Evolutionary conservation across 2,113 vertebrate genomes (phyloP), one percentile per base, ranked within the genome.

Genomic region (Onychorhynchus coronatus): DNA sequence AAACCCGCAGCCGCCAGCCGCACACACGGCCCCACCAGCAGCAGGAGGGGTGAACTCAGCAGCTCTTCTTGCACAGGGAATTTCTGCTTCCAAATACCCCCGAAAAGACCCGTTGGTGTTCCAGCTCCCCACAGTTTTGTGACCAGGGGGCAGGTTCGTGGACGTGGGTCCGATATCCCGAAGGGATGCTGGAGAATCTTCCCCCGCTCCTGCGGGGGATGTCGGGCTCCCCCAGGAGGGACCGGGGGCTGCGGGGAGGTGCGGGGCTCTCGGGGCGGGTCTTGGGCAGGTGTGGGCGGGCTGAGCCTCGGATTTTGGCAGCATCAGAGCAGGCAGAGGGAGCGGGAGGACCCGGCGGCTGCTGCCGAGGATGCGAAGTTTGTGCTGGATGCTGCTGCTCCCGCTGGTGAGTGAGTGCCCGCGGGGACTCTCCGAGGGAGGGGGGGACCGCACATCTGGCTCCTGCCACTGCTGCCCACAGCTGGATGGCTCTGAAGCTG

Each of bases 321-420:
- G 83, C 82, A 59, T 62, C 78, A 5, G 33, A 11, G 4, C 8
- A 3, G 31, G 50, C 81, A 27, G 71, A 72, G 65, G 63, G 71
- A 35, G 62, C 35, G 7, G 65, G 62, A 66, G 56, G 59, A 94
- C 1, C 53, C 44, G 55, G 65, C 19, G 14, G 67, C 50, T 25
- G 90, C 93, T 16, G 93, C 47, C 4, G 80, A 94, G 59, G 94
- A 97, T 97, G 96, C 20, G 23, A 89, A 95, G 67, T 97, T 95
- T 96, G 88, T 17, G 63, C 63, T 95, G 96, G 81, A 15, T 87
- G 73, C 27, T 89, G 59, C 70, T 95, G 50, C 87, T 97, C 0
- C 93, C 97, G 30, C 90, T 91, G 96, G 97, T 97, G 91, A 97
- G 94, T 20, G 31, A n/a, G 22, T 9, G 62, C 30, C 78, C 52